Evolutionary conservation across 2,888 invertebrate genomes (phyloP), one percentile per base, ranked within the genome.

Genomic region (Drosophila austrosaltans): DNA sequence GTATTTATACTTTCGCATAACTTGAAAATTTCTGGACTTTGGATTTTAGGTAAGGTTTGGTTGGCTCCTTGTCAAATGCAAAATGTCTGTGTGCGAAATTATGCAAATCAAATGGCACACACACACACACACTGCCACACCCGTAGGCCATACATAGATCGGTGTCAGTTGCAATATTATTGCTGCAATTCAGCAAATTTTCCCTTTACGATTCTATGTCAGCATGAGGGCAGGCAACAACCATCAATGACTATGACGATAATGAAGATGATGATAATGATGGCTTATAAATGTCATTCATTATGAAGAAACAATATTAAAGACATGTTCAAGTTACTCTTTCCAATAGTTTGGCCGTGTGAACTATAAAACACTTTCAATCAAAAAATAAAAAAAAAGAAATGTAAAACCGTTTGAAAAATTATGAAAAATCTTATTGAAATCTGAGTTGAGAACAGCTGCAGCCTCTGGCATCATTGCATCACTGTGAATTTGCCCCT

Each of bases 81-180:
- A 48, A 48, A 59, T 61, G 68, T 39, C 44, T 39, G 63, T 68
- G 58, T 60, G 70, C 70, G 60, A 77, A 80, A 86, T 84, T 84
- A 84, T 84, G 89, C 89, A 84, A 88, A 84, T 84, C 88, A 84
- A 84, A 84, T 88, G 81, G 81, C 86, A 88, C 77, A 83, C 88
- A 25, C 48, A 48, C 48, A 48, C 10, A 48, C 22, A 48, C 22
- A 20, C 25, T 56, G 56, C 16, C 56, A 32, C 56, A 56, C 48
- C 48, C 48, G 48, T 48, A 48, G 48, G 48, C 48, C 22, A 48
- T 48, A 25, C 22, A 48, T 48, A 25, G 48, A 82, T 82, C 83
- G 77, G 77, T 86, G 88, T 86, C 88, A 85, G 80, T 85, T 82
- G 82, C 82, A 82, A 79, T 82, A 82, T 82, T 82, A 82, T 82